phyloP scores from a whole-genome alignment of 2,888 invertebrate species.

The Bembecia ichneumoniformis region DNA sequence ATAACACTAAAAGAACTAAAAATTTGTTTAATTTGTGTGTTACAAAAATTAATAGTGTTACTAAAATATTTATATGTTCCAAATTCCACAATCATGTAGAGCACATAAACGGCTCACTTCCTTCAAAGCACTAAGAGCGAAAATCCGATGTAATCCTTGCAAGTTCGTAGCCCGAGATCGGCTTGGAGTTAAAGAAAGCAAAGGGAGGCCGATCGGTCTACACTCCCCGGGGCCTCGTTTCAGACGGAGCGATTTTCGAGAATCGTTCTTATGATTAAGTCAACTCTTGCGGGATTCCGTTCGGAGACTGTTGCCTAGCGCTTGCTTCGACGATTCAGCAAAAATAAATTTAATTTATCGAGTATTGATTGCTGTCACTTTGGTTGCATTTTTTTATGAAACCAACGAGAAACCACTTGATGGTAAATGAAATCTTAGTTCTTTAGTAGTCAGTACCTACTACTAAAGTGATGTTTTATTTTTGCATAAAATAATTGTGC shows the following conservation, averaged over 20 bases:
- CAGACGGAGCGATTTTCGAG: conserved; percentile 60
- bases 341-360: conserved; percentile 21
- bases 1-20: too few species aligned
- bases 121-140: conserved; percentile 31
- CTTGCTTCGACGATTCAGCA: conserved; percentile 30
- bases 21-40: too few species aligned
- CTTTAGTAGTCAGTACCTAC: too few species aligned
- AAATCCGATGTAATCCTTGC: conserved; percentile 42
- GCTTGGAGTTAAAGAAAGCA: conserved; percentile 27
- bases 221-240: conserved; percentile 58
- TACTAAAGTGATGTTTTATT: too few species aligned
- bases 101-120: conserved; percentile 25
- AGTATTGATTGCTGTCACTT: neutral
- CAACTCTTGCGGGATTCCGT: conserved; percentile 54
- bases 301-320: conserved; percentile 24
- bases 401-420: too few species aligned
- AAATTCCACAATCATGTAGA: neutral
- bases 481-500: too few species aligned
- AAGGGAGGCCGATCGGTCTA: conserved; percentile 47
- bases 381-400: too few species aligned
- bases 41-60: too few species aligned
- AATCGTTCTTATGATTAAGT: conserved; percentile 69
- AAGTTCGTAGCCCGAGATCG: conserved; percentile 9
- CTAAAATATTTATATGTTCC: too few species aligned
- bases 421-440: too few species aligned